Conservation (phyloP, 2,797 vertebrate genomes). For the Pseudomugil gertrudae region DNA sequence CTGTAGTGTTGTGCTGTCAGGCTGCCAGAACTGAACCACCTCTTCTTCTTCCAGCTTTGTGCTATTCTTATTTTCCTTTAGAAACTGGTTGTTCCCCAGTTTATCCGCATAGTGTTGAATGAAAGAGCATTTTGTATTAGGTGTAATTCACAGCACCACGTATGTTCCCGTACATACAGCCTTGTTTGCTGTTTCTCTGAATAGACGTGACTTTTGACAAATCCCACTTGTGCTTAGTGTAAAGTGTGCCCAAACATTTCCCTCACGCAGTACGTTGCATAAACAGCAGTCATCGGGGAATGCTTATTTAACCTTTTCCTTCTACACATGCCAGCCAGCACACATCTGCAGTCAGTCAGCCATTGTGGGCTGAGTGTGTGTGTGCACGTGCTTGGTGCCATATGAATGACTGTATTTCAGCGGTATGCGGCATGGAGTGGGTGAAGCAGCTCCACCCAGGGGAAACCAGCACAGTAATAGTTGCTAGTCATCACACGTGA, state of each 20-base stretch:
- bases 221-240: conserved; percentile 41
- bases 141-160: conserved; percentile 32
- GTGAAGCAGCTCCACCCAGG: conserved; percentile 31
- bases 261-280: conserved; percentile 40
- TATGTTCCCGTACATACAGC: conserved; percentile 43
- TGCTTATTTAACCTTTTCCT: conserved; percentile 58
- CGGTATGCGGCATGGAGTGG: conserved; percentile 23
- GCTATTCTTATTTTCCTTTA: background rate
- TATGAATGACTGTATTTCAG: conserved; percentile 51
- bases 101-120: conserved; percentile 23
- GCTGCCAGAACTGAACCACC: conserved; percentile 15
- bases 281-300: conserved; percentile 50
- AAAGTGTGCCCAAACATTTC: conserved; percentile 45
- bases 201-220: conserved; percentile 42
- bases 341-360: conserved; percentile 52
- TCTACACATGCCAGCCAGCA: conserved; percentile 5
- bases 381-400: conserved; percentile 28
- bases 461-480: conserved; percentile 27
- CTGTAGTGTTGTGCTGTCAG: conserved; percentile 18
- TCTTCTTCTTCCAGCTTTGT: background rate
- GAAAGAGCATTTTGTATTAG: conserved; percentile 40
- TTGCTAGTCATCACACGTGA: conserved; percentile 19
- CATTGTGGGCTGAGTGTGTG: conserved; percentile 45
- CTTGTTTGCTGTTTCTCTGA: conserved; percentile 46
- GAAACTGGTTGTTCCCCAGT: conserved; percentile 4